A percentile compares a stretch with the other conserved stretches of the same genome.
phyloP scores from a whole-genome alignment of 2,797 vertebrate genomes.

The Thripadectes ignobilis region DNA sequence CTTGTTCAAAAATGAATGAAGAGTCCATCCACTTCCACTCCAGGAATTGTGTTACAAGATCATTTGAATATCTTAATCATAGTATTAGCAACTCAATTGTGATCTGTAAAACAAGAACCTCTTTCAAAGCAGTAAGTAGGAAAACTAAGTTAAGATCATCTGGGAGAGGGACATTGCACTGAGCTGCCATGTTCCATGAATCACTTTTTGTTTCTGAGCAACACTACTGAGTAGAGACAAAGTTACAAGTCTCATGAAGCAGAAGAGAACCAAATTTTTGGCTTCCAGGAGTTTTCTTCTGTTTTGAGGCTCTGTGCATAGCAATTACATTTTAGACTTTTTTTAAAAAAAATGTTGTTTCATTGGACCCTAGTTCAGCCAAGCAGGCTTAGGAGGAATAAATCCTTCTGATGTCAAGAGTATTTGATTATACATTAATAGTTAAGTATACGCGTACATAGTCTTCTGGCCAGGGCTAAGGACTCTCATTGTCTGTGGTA shows the following conservation, averaged over 20 bases:
- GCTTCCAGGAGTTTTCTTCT: background rate
- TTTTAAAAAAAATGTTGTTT: background rate
- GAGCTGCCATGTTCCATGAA: background rate
- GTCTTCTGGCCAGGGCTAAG: background rate
- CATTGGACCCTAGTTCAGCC: background rate
- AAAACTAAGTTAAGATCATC: background rate
- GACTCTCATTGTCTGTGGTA: background rate
- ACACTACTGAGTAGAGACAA: background rate
- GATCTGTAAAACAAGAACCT: background rate
- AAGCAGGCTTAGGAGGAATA: background rate
- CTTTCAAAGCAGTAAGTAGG: background rate
- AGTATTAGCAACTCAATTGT: background rate
- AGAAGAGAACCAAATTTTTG: background rate
- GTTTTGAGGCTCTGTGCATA: background rate
- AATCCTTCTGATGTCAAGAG: background rate
- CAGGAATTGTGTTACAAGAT: background rate
- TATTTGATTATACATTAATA: background rate
- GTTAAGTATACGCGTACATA: background rate
- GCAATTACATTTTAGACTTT: background rate
- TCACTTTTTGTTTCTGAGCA: background rate
- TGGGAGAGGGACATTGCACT: background rate
- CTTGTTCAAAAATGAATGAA: conserved; percentile 43
- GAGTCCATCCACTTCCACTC: background rate
- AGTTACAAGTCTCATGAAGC: background rate
- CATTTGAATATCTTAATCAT: conserved; percentile 27